These are phyloP conservation scores for Hoplodrina ambigua DNA, from an alignment of 2,888 invertebrate genomes.

Conservation along the genomic window DNA sequence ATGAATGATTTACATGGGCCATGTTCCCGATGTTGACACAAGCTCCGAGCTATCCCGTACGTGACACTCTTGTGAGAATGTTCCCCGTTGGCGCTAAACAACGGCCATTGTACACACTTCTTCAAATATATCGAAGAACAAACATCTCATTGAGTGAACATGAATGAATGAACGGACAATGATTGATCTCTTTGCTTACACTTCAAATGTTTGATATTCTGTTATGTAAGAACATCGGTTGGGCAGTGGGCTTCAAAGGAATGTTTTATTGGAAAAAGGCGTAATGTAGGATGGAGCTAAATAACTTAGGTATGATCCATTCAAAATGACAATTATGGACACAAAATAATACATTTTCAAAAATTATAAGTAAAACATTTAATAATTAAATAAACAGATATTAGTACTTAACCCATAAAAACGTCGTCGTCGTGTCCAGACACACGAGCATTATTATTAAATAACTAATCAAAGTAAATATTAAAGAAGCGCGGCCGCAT, in stretches of 20 bases:
- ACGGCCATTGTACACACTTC: slow-evolving; percentile 21
- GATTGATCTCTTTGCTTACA: slow-evolving; percentile 51
- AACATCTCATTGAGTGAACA: slow-evolving; percentile 52
- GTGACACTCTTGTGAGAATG: slow-evolving; percentile 56
- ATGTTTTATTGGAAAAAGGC: background rate
- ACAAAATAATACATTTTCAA: background rate
- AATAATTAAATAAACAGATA: slow-evolving; percentile 34
- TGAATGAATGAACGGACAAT: slow-evolving; percentile 49
- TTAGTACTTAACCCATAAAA: slow-evolving; percentile 13
- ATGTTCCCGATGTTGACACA: slow-evolving; percentile 44
- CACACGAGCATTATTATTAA: slow-evolving; percentile 44
- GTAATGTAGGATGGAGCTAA: background rate
- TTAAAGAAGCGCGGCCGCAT: slow-evolving; percentile 23
- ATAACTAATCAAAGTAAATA: slow-evolving; percentile 30
- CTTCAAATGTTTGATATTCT: slow-evolving; percentile 26
- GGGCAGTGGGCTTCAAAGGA: background rate
- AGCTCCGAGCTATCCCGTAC: slow-evolving; percentile 43
- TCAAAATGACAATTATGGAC: background rate
- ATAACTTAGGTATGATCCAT: too few relatives aligned
- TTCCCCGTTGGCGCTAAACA: slow-evolving; percentile 54
- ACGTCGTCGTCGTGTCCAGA: slow-evolving; percentile 37
- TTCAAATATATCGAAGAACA: slow-evolving; percentile 41
- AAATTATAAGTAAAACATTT: too few relatives aligned
- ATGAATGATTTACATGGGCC: slow-evolving; percentile 26
- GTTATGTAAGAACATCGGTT: slow-evolving; percentile 18